A percentile compares a stretch with the other conserved stretches of the same genome.
These are phyloP conservation scores for Ferrisia virgata DNA, from an alignment of 2,888 invertebrate species.

Conservation along the genomic window DNA sequence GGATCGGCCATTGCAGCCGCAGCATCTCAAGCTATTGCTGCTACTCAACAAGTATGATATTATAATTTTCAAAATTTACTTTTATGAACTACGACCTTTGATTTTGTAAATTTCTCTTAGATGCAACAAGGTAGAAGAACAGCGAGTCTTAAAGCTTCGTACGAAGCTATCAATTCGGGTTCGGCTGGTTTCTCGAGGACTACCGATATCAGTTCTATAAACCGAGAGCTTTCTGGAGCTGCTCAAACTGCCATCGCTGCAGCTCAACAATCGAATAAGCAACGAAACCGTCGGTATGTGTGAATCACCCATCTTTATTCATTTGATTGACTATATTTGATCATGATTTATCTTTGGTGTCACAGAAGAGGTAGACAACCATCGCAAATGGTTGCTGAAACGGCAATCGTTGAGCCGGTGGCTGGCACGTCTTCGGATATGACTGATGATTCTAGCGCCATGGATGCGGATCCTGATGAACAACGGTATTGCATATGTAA, in stretches of 20 bases:
- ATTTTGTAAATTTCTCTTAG: slow-evolving; percentile 54
- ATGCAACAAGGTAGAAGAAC: slow-evolving; percentile 93
- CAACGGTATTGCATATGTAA: slow-evolving; percentile 95
- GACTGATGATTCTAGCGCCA: slow-evolving; percentile 65
- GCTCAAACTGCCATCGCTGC: slow-evolving; percentile 71
- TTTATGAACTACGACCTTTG: not conserved
- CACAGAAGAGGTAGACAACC: not conserved
- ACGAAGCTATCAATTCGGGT: slow-evolving; percentile 69
- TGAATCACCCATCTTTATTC: not conserved
- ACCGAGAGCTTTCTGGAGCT: slow-evolving; percentile 68
- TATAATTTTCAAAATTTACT: not conserved
- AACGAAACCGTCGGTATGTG: slow-evolving; percentile 52
- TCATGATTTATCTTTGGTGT: not conserved
- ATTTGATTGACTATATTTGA: not conserved
- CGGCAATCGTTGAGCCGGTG: slow-evolving; percentile 55
- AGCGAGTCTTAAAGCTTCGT: slow-evolving; percentile 90
- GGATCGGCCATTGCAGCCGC: slow-evolving; percentile 87
- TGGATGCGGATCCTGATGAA: slow-evolving; percentile 94
- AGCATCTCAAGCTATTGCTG: slow-evolving; percentile 92
- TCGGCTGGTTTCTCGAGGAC: slow-evolving; percentile 52
- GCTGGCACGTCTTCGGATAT: slow-evolving; percentile 55
- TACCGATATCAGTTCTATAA: slow-evolving; percentile 64
- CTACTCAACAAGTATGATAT: slow-evolving; percentile 82
- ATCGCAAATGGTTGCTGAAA: slow-evolving; percentile 50
- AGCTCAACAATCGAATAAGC: slow-evolving; percentile 64